phyloP scores from a whole-genome alignment of 2,113 vertebrate species.

The Amphilophus citrinellus region DNA sequence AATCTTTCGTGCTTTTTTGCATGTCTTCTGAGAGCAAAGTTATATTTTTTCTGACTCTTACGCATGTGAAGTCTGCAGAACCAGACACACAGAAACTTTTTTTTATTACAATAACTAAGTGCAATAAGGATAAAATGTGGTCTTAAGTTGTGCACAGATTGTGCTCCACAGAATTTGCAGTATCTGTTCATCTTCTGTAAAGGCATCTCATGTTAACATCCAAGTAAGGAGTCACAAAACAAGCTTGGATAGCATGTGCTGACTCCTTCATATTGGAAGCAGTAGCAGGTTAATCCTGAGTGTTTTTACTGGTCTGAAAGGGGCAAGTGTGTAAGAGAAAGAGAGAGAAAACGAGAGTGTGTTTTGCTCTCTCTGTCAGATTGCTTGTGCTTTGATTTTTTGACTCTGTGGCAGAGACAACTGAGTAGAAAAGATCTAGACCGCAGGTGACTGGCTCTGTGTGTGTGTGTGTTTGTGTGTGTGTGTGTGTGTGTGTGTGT shows the following conservation, averaged over 20 bases:
- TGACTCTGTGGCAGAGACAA: constrained; percentile 22
- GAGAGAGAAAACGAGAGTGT: neutral
- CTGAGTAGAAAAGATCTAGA: constrained; percentile 18
- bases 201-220: neutral
- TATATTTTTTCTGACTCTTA: neutral
- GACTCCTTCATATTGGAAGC: constrained; percentile 12
- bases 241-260: neutral
- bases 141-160: accelerated
- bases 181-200: neutral
- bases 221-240: neutral
- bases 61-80: neutral
- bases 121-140: neutral
- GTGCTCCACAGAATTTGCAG: neutral
- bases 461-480: neutral
- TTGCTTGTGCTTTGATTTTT: neutral
- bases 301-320: constrained; percentile 2
- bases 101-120: too few species aligned
- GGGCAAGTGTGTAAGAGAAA: neutral
- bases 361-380: neutral
- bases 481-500: too few species aligned
- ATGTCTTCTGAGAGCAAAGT: too few species aligned
- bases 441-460: constrained; percentile 27
- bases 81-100: neutral
- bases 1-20: neutral
- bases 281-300: constrained; percentile 13